These are phyloP conservation scores for Brachylomia viminalis DNA, from an alignment of 2,888 invertebrate species.

Conservation along the genomic window DNA sequence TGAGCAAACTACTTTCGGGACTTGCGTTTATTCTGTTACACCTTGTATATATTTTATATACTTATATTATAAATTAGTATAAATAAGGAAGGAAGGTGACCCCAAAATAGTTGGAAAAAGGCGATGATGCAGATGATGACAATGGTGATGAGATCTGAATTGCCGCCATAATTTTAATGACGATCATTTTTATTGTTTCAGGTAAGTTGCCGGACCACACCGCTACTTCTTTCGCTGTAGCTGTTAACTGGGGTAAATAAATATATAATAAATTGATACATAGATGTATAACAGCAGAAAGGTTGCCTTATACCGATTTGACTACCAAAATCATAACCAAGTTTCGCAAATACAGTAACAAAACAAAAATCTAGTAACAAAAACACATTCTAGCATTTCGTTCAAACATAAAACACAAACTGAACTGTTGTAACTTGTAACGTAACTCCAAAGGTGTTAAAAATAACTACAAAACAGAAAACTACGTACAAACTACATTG, in stretches of 20 bases:
- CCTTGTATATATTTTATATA: too few species aligned
- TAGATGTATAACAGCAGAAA: not conserved
- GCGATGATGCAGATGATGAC: too few species aligned
- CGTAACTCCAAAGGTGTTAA: constrained; percentile 4
- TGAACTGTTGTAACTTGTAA: not conserved
- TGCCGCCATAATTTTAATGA: not conserved
- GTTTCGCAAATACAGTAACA: not conserved
- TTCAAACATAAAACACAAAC: not conserved
- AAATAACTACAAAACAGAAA: constrained; percentile 16
- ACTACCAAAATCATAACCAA: not conserved
- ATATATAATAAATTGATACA: not conserved
- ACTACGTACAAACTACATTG: constrained; percentile 19
- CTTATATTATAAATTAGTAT: too few species aligned
- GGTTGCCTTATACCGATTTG: not conserved
- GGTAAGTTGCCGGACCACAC: constrained; percentile 17
- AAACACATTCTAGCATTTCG: not conserved
- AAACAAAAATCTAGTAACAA: not conserved
- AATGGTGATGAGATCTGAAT: too few species aligned
- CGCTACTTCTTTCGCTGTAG: not conserved
- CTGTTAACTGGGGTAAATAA: not conserved
- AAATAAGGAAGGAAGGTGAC: too few species aligned
- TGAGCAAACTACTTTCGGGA: too few species aligned
- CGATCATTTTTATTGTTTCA: constrained; percentile 38
- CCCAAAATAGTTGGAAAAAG: too few species aligned
- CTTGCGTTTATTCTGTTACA: too few species aligned